Conservation (phyloP, 1,140 invertebrate genomes). For the Drosophila bipectinata region DNA sequence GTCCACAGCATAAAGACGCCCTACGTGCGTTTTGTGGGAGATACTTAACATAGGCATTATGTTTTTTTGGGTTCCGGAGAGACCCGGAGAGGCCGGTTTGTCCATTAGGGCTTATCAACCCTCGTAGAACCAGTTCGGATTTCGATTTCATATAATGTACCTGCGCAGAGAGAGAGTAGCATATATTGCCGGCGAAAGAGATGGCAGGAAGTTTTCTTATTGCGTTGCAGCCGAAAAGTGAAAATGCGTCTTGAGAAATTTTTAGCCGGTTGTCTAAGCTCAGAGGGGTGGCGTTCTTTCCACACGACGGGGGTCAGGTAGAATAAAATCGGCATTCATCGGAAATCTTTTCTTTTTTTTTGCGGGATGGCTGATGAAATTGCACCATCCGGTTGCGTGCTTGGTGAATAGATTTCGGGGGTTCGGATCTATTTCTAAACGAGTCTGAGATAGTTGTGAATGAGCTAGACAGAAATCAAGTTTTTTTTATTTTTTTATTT, state of each 20-base stretch:
- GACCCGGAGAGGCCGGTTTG: not conserved
- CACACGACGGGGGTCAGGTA: conserved; percentile 10
- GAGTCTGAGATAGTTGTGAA: conserved; percentile 68
- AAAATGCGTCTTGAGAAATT: conserved; percentile 71
- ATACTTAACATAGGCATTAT: conserved; percentile 14
- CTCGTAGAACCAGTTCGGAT: conserved; percentile 49
- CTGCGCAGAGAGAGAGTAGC: conserved; percentile 50
- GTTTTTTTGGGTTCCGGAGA: conserved; percentile 15
- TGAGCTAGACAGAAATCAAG: conserved; percentile 42
- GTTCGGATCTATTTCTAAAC: conserved; percentile 46
- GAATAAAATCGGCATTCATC: conserved; percentile 14
- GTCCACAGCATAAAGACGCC: conserved; percentile 56
- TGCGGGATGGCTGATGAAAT: conserved; percentile 67
- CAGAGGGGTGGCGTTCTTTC: conserved; percentile 32
- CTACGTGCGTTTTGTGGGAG: conserved; percentile 57
- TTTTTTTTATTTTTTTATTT: conserved; percentile 40
- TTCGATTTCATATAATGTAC: conserved; percentile 49
- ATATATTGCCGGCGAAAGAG: conserved; percentile 3
- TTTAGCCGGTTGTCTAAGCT: conserved; percentile 25
- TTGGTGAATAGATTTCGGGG: conserved; percentile 31
- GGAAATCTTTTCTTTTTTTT: conserved; percentile 44
- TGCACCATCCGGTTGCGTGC: conserved; percentile 59
- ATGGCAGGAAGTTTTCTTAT: conserved; percentile 20
- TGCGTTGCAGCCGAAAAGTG: conserved; percentile 41
- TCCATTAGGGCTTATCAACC: conserved; percentile 60